Evolutionary conservation across 2,888 invertebrate species (phyloP).

Genomic region (Philaethria dido): DNA sequence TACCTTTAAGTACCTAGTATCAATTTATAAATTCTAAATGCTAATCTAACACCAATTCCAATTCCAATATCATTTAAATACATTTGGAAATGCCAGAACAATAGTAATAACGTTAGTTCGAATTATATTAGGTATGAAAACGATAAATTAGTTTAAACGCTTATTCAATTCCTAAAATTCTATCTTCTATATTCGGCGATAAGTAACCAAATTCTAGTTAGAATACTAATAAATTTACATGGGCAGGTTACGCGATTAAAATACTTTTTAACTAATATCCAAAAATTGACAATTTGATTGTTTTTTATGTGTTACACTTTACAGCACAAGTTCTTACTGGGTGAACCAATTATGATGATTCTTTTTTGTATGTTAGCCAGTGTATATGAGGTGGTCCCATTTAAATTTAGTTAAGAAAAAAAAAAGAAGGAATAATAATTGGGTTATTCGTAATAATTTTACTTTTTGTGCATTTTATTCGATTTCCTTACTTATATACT

Average conservation of each 20-base stretch:
- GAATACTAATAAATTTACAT: neutral
- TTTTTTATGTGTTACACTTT: too few relatives aligned
- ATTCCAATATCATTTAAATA: conserved; percentile 19
- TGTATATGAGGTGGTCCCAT: too few relatives aligned
- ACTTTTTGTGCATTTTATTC: too few relatives aligned
- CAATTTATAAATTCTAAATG: neutral
- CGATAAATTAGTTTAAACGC: conserved; percentile 6
- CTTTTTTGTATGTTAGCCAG: too few relatives aligned
- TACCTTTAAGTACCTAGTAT: too few relatives aligned
- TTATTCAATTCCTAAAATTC: neutral
- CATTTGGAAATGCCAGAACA: conserved; percentile 27
- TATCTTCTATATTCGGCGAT: neutral
- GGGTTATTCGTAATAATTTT: too few relatives aligned
- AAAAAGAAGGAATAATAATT: too few relatives aligned
- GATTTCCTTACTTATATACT: too few relatives aligned
- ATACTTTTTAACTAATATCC: neutral
- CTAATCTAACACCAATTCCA: neutral
- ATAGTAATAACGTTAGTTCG: conserved; percentile 22
- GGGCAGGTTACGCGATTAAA: neutral
- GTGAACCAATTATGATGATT: too few relatives aligned
- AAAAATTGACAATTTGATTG: too few relatives aligned
- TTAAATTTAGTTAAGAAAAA: too few relatives aligned
- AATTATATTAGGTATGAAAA: conserved; percentile 5
- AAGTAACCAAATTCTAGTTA: neutral
- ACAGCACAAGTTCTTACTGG: too few relatives aligned